Base-by-base conservation (phyloP, 2,113 vertebrate species). In the Phaetusa simplex region DNA sequence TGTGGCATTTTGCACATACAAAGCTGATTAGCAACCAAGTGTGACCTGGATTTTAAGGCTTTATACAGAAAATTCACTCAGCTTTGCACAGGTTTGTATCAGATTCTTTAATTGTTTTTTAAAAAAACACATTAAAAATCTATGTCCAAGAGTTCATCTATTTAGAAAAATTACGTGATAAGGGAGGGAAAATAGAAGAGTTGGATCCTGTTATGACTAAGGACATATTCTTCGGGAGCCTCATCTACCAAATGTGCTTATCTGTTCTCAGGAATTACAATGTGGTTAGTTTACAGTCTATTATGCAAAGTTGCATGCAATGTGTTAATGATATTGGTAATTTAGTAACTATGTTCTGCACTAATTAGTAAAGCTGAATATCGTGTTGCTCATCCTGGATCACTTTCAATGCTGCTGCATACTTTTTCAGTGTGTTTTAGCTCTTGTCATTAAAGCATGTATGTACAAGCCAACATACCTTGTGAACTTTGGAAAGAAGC, bases 351-450 rank as follows among this genome's bases (percentile, higher is more conserved):
- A 77, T 78, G 66, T 96, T 97, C 84, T 93, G 40, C 38, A 8
- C 91, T 94, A 95, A 97, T 97, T 97, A 94, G 91, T 86, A 88
- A 73, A 91, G 71, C 78, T 96, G 95, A 73, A 55, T 85, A 91
- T 90, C 3, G 1, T 58, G 34, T 94, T 96, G 94, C 94, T 97
- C 89, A 95, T 96, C 50, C 87, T 97, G 96, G 94, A 97, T 96
- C 78, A 43, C 89, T 97, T 96, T 96, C 96, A 96, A 70, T 80
- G 79, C 59, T 96, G 82, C 74, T 74, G 72, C 83, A 45, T 72
- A 49, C 61, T 84, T 93, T 92, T 86, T 58, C 66, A 81, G 50
- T 69, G 70, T 92, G 74, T 86, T 90, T 84, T 90, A 95, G 36
- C 78, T 95, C 61, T 81, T 74, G 86, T 96, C 69, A 89, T 94